Conservation (phyloP, 2,888 invertebrate species). For the Tenthredo amoena region DNA sequence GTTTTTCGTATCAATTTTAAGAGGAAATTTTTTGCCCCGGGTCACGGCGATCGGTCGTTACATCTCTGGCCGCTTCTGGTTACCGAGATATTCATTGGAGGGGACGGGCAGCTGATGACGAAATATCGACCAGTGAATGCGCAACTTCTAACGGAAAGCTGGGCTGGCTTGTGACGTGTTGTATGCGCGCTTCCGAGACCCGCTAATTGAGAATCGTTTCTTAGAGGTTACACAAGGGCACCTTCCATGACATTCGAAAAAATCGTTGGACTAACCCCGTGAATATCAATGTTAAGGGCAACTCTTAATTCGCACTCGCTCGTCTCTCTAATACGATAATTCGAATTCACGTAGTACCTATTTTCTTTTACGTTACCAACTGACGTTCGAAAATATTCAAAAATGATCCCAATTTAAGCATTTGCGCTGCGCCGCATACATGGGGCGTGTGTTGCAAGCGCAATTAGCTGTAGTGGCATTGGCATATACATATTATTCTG, state of each 20-base stretch:
- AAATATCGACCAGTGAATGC: slow-evolving; percentile 64
- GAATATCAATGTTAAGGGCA: slow-evolving; percentile 24
- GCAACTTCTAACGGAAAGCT: slow-evolving; percentile 53
- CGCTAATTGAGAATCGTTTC: slow-evolving; percentile 65
- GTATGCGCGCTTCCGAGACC: slow-evolving; percentile 23
- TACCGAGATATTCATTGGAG: slow-evolving; percentile 50
- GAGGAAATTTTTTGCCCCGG: background rate
- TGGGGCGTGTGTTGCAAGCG: background rate
- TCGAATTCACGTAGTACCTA: background rate
- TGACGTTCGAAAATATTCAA: background rate
- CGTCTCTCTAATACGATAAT: background rate
- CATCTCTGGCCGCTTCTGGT: slow-evolving; percentile 26
- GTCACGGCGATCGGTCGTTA: background rate
- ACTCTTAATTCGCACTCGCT: background rate
- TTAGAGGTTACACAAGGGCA: slow-evolving; percentile 72
- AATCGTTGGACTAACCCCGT: slow-evolving; percentile 53
- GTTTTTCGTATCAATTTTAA: background rate
- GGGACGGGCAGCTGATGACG: slow-evolving; percentile 59
- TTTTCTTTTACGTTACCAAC: background rate
- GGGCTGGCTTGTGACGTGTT: background rate
- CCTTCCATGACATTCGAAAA: slow-evolving; percentile 69
- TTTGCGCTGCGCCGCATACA: background rate
- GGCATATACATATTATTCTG: background rate
- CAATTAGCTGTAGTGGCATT: background rate
- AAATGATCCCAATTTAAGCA: background rate